phyloP scores from a whole-genome alignment of 92 coral and sea anemone genomes.

The Palythoa heliodiscus region DNA sequence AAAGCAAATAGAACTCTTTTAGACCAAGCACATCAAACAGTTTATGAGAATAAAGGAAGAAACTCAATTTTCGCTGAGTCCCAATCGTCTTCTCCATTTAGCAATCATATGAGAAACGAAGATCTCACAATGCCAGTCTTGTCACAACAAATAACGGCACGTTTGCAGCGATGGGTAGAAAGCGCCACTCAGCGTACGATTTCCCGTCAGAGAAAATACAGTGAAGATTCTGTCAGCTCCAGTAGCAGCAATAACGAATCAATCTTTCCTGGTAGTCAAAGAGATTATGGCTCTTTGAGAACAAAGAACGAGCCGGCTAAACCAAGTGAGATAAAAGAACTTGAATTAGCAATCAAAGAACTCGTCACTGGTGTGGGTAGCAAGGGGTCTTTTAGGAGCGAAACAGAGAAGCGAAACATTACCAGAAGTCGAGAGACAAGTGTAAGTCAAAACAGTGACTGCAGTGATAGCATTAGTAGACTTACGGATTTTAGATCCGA shows the following conservation, averaged over 20 bases:
- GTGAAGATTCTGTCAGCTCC: conserved; percentile 35
- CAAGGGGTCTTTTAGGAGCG: conserved; percentile 6
- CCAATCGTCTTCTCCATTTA: not conserved
- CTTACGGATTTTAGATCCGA: conserved; percentile 24
- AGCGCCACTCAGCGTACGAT: conserved; percentile 19
- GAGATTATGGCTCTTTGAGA: not conserved
- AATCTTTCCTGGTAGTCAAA: not conserved
- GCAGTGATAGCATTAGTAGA: not conserved
- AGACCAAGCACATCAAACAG: not conserved
- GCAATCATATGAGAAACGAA: not conserved
- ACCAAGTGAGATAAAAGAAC: conserved; percentile 28
- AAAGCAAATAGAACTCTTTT: conserved; percentile 18
- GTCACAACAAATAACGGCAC: conserved; percentile 32
- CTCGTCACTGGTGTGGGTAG: conserved; percentile 27
- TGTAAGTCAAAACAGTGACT: conserved; percentile 12
- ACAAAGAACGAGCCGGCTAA: conserved; percentile 26
- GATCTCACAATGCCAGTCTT: conserved; percentile 10
- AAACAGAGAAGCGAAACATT: not conserved
- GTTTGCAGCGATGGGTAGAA: conserved; percentile 37
- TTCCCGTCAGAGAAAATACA: conserved; percentile 19
- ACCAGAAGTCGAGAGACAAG: conserved; percentile 15
- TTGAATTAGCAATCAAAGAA: conserved; percentile 33
- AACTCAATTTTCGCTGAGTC: not conserved
- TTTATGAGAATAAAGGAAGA: not conserved
- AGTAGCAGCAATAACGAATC: conserved; percentile 30